Evolutionary conservation across 2,888 invertebrate species (phyloP), one percentile per base, ranked within the genome.

Genomic region (Melanostoma mellinum): DNA sequence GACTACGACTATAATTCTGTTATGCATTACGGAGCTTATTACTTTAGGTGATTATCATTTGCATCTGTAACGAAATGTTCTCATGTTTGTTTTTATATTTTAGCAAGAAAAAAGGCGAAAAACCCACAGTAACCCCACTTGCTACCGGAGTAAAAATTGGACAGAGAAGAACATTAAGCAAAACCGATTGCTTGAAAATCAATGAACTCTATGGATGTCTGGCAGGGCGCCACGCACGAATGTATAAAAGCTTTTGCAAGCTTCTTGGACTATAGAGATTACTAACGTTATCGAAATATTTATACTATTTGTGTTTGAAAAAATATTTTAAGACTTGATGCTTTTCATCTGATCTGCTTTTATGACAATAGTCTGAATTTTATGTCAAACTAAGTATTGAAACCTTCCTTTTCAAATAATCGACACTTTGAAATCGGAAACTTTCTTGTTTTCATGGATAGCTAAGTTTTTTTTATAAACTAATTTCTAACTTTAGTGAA

Each of bases 1-100:
- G 94, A 94, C 73, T 96, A 96, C 87, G 96, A 96, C 89, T 96
- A 94, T 88, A 94, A 94, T 85, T 95, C 95, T 8, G 94, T 96
- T 40, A 95, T 96, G 95, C 96, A 96, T 89, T 96, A 96, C 86
- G 95, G 95, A 2, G 92, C 92, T 85, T 92, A 92, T 87, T 95
- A 94, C 88, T 95, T 95, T 88, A 86, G 85, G 85, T 86, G 4
- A 55, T 42, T 33, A 52, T 0, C 4, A 33, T 35, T 32, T 6
- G 3, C 6, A 5, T 33, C 32, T 5, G 35, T 38, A 1, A 32
- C 3, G 2, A 3, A 3, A 42, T 3, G 8, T 33, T 40, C 44
- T 3, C 32, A 46, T 58, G 8, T 9, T 6, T 4, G 6, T 6
- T 3, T 42, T 50, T 30, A n/a, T 32, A 4, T 63, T 58, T 1